phyloP scores from a whole-genome alignment of 1,140 invertebrate genomes.

The Sitophilus oryzae region DNA sequence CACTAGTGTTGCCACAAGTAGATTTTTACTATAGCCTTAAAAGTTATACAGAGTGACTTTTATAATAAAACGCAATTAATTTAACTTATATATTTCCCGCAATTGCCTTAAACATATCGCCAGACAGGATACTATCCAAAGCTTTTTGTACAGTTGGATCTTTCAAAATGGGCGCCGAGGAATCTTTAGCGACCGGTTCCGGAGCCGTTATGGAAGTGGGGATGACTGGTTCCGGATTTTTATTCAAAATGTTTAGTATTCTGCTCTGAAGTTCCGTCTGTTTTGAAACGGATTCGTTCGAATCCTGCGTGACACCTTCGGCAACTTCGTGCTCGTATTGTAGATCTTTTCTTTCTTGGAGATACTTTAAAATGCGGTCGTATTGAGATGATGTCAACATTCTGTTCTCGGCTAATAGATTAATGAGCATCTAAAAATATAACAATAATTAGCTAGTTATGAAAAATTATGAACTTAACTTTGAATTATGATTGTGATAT shows the following conservation, averaged over 20 bases:
- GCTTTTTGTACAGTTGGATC: conserved; percentile 71
- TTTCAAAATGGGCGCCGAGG: conserved; percentile 55
- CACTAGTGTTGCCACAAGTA: no score
- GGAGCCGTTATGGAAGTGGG: conserved; percentile 36
- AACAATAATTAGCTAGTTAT: conserved; percentile 6
- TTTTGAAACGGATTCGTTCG: conserved; percentile 45
- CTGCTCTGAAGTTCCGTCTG: conserved; percentile 75
- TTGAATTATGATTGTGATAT: conserved; percentile 4
- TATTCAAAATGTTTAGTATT: conserved; percentile 78
- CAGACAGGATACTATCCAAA: conserved; percentile 65
- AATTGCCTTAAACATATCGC: conserved; percentile 52
- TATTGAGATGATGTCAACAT: conserved; percentile 75
- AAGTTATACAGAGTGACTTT: no score
- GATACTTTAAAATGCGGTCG: conserved; percentile 71
- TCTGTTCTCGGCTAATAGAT: conserved; percentile 72
- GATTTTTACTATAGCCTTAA: no score
- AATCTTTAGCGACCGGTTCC: conserved; percentile 23
- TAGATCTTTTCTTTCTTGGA: conserved; percentile 67
- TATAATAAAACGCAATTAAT: no score
- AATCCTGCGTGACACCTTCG: conserved; percentile 49
- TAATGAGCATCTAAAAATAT: conserved; percentile 56
- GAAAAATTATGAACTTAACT: conserved; percentile 19
- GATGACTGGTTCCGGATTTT: conserved; percentile 28
- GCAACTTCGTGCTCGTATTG: conserved; percentile 67
- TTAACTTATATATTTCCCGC: no score